Conservation (phyloP, 2,888 invertebrate species). For the Bembecia ichneumoniformis region DNA sequence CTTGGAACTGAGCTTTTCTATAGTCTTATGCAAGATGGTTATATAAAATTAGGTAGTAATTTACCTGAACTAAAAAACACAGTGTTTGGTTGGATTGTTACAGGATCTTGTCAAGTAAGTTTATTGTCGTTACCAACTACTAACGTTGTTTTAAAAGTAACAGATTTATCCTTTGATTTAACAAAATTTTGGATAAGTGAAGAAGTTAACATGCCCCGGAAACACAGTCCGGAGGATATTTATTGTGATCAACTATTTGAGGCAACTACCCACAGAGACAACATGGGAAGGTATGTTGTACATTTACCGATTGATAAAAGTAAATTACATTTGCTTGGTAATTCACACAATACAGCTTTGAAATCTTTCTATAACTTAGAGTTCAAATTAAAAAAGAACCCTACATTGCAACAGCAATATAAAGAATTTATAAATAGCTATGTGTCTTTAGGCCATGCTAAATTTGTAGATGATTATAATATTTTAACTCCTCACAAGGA, state of each 20-base stretch:
- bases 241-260: conserved; percentile 8
- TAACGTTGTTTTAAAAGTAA: neutral
- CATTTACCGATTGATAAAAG: conserved; percentile 6
- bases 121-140: neutral
- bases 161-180: neutral
- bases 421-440: neutral
- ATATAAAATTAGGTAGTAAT: conserved; percentile 4
- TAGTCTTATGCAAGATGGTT: conserved; percentile 1
- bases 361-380: conserved; percentile 9
- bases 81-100: conserved; percentile 7
- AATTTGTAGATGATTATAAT: conserved; percentile 1
- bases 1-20: conserved; percentile 9
- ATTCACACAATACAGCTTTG: conserved; percentile 12
- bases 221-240: conserved; percentile 3
- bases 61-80: conserved; percentile 7
- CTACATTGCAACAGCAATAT: neutral
- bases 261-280: conserved; percentile 5
- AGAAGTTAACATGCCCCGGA: neutral
- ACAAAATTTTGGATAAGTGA: conserved; percentile 7
- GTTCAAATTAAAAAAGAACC: conserved; percentile 4
- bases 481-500: neutral
- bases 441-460: neutral
- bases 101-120: conserved; percentile 3
- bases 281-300: conserved; percentile 3
- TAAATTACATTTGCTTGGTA: conserved; percentile 5